A percentile compares a stretch with the other conserved stretches of the same genome.
Conservation (phyloP, 30 jellyfish, hydroid and myxozoan genomes). For the Sanderia malayensis region DNA sequence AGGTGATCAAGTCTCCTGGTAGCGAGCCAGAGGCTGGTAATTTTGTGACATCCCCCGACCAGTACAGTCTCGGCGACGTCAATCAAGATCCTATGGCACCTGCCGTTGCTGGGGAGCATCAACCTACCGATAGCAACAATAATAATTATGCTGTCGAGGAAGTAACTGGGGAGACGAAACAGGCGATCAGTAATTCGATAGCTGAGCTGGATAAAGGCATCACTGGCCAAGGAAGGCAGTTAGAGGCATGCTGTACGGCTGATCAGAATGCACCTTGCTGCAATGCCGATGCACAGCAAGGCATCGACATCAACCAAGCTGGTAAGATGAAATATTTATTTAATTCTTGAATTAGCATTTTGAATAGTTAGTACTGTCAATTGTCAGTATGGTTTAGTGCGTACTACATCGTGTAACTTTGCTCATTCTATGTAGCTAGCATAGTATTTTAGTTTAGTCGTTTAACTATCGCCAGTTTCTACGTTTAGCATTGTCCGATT, state of each 20-base stretch:
- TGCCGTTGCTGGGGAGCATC: constrained; percentile 41
- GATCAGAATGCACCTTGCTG: constrained; percentile 43
- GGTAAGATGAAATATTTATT: no score
- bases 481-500: no score
- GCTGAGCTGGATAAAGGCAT: constrained; percentile 23
- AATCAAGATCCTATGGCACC: constrained; percentile 38
- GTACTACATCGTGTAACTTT: no score
- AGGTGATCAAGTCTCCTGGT: constrained; percentile 33
- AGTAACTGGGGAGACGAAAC: constrained; percentile 55
- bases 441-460: no score
- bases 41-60: constrained; percentile 15
- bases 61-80: constrained; percentile 18
- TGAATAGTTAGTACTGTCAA: no score
- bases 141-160: constrained; percentile 41
- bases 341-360: no score
- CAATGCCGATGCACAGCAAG: background rate
- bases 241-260: constrained; percentile 35
- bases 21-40: constrained; percentile 30
- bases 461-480: no score
- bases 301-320: background rate
- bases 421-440: no score
- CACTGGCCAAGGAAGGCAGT: constrained; percentile 43
- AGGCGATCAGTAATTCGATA: constrained; percentile 40
- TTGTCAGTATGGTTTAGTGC: no score
- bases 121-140: constrained; percentile 33